Conservation (phyloP, 2,113 vertebrate genomes). For the Pteruthius melanotis region DNA sequence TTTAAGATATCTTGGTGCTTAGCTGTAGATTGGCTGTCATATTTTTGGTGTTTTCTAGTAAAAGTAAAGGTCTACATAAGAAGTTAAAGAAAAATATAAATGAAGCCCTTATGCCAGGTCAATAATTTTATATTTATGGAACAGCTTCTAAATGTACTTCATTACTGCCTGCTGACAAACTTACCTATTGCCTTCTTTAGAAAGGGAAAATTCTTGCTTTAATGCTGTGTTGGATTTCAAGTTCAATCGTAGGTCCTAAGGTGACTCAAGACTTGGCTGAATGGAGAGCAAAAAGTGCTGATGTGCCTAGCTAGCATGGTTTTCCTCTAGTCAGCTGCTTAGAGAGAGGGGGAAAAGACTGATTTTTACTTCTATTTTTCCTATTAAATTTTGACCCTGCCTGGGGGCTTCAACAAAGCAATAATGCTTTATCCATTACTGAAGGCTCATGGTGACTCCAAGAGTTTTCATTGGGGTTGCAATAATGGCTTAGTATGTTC, state of each 20-base stretch:
- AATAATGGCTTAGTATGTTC: neutral
- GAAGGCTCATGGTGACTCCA: neutral
- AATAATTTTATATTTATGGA: neutral
- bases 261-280: neutral
- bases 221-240: neutral
- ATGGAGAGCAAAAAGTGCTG: neutral
- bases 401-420: neutral
- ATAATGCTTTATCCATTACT: neutral
- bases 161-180: neutral
- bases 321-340: neutral
- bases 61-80: neutral
- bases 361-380: neutral
- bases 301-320: neutral
- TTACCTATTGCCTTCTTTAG: neutral
- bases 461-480: neutral
- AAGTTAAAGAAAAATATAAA: neutral
- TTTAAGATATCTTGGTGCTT: neutral
- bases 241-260: neutral
- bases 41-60: neutral
- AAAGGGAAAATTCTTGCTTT: neutral
- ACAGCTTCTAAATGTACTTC: neutral
- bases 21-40: neutral
- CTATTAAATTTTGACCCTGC: neutral
- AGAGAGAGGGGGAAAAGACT: neutral
- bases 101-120: neutral